These are phyloP conservation scores for Neodiprion fabricii DNA, from an alignment of 1,140 invertebrate species.

Conservation along the genomic window DNA sequence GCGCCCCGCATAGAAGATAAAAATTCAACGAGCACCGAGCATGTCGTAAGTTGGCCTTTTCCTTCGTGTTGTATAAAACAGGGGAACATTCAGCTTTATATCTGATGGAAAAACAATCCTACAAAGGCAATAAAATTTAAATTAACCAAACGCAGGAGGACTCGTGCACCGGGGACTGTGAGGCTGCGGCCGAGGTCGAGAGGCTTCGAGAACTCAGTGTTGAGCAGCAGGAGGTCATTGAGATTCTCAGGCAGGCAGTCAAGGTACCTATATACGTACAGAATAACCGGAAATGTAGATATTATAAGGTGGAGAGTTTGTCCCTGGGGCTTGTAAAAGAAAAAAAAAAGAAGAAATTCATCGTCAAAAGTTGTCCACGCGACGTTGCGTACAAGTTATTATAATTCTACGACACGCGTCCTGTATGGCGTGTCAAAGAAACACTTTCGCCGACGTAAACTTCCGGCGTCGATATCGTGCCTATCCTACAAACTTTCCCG, in stretches of 20 bases:
- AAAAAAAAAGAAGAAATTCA: too few relatives aligned
- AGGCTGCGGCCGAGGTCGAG: conserved; percentile 46
- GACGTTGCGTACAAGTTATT: too few relatives aligned
- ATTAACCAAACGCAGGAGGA: conserved; percentile 37
- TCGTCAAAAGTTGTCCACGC: too few relatives aligned
- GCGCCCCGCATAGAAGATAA: conserved; percentile 48
- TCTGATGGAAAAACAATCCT: background rate
- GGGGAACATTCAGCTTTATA: too few relatives aligned
- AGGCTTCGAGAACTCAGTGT: conserved; percentile 51
- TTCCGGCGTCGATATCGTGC: background rate
- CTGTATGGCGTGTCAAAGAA: background rate
- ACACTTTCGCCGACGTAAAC: background rate
- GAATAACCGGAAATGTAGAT: too few relatives aligned
- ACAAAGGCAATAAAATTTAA: conserved; percentile 18
- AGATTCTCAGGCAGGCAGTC: conserved; percentile 52
- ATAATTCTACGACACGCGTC: too few relatives aligned
- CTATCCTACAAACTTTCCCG: background rate
- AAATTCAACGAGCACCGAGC: conserved; percentile 40
- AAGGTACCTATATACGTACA: conserved; percentile 46
- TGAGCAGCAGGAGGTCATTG: conserved; percentile 56
- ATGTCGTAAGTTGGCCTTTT: conserved; percentile 37
- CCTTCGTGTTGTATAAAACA: too few relatives aligned
- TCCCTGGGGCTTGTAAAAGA: too few relatives aligned
- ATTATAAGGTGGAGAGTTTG: too few relatives aligned
- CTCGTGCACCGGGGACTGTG: conserved; percentile 46